phyloP scores from a whole-genome alignment of 2,797 vertebrate genomes.

The Epinephelus awoara region DNA sequence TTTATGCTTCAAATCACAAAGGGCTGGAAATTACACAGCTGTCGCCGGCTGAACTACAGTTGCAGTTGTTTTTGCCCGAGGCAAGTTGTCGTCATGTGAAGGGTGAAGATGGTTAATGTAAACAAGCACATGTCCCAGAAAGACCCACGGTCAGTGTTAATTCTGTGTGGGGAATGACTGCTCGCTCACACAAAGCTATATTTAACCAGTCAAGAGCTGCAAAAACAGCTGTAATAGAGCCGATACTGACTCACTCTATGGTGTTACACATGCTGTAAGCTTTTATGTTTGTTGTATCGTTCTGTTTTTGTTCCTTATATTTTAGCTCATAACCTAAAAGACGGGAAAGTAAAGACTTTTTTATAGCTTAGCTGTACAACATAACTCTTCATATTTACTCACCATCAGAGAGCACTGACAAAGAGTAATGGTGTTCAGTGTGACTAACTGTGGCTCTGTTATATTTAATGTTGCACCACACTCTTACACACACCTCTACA shows the following conservation, averaged over 20 bases:
- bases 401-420: not conserved
- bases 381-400: conserved; percentile 6
- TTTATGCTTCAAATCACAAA: conserved; percentile 28
- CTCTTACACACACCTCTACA: not conserved
- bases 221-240: not conserved
- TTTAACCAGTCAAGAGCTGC: conserved; percentile 14
- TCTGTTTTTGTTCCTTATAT: conserved; percentile 13
- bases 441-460: conserved; percentile 1
- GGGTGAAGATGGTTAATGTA: conserved; percentile 44
- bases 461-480: not conserved
- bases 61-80: conserved; percentile 22
- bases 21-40: conserved; percentile 24
- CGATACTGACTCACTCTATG: not conserved
- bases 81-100: conserved; percentile 16
- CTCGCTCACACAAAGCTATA: conserved; percentile 16
- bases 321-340: conserved; percentile 18
- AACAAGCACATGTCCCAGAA: conserved; percentile 39
- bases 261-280: conserved; percentile 1
- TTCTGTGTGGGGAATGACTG: conserved; percentile 14
- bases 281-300: conserved; percentile 19
- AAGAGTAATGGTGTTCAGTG: conserved; percentile 1
- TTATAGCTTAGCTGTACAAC: not conserved
- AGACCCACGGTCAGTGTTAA: conserved; percentile 16
- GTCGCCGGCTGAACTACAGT: conserved; percentile 21
- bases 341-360: not conserved